Conservation (phyloP, 2,113 vertebrate genomes). For the Eudyptes chrysolophus region DNA sequence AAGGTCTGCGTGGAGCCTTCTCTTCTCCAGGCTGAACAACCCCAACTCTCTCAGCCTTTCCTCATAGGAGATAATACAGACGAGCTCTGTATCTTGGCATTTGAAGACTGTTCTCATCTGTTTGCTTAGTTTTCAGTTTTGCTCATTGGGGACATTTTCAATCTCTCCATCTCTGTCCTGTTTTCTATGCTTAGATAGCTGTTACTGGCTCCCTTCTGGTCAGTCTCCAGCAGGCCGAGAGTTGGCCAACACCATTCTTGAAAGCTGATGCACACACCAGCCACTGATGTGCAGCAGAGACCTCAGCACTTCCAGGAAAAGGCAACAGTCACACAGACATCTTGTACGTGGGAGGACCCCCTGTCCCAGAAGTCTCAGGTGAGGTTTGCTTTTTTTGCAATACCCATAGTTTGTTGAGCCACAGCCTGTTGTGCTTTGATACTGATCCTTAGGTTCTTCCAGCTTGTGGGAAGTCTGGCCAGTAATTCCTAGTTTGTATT, state of each 20-base stretch:
- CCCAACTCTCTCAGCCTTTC: background rate
- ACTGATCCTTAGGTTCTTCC: background rate
- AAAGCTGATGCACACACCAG: background rate
- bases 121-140: background rate
- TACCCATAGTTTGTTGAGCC: background rate
- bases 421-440: background rate
- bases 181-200: background rate
- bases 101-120: background rate
- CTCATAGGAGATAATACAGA: background rate
- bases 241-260: background rate
- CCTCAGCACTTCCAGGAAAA: background rate
- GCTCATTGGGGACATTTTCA: background rate
- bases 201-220: background rate
- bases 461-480: background rate
- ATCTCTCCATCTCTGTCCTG: background rate
- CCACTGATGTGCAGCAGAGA: background rate
- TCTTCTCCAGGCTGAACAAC: background rate
- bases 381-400: background rate
- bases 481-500: background rate
- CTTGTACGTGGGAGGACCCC: accelerated
- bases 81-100: background rate
- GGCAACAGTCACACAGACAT: no score
- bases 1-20: background rate
- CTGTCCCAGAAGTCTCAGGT: background rate
- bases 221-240: background rate